phyloP scores from a whole-genome alignment of 2,113 vertebrate species.

The Dascyllus trimaculatus region DNA sequence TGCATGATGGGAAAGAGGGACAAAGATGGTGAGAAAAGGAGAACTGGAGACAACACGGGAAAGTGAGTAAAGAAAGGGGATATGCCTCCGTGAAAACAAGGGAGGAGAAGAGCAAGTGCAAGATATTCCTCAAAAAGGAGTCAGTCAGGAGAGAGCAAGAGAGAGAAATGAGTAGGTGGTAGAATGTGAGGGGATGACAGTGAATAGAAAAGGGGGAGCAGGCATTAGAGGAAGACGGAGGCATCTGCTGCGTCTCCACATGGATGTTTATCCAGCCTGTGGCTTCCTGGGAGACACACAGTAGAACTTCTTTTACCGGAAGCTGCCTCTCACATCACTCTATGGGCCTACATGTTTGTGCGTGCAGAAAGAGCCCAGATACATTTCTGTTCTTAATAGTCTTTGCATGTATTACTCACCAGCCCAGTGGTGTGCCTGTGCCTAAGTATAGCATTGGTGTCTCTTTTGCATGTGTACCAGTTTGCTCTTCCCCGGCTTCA shows the following conservation, averaged over 20 bases:
- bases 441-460: conserved; percentile 44
- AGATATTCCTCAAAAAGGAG: conserved; percentile 55
- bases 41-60: conserved; percentile 21
- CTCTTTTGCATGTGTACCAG: conserved; percentile 53
- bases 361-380: conserved; percentile 23
- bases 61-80: conserved; percentile 26
- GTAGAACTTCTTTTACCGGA: conserved; percentile 52
- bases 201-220: conserved; percentile 48
- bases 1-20: conserved; percentile 61
- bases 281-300: conserved; percentile 63
- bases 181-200: conserved; percentile 44
- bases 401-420: conserved; percentile 40
- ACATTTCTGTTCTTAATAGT: conserved; percentile 32
- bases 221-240: conserved; percentile 65
- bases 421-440: conserved; percentile 30
- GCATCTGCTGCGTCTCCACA: conserved; percentile 73
- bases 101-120: conserved; percentile 1
- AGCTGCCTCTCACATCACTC: conserved; percentile 54
- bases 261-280: conserved; percentile 76
- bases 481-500: conserved; percentile 40
- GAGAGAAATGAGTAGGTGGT: conserved; percentile 53
- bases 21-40: conserved; percentile 32
- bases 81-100: conserved; percentile 24
- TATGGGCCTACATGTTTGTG: conserved; percentile 30
- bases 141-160: conserved; percentile 25